Base-by-base conservation (phyloP, 2,888 invertebrate genomes). In the Drosophila cognata region DNA sequence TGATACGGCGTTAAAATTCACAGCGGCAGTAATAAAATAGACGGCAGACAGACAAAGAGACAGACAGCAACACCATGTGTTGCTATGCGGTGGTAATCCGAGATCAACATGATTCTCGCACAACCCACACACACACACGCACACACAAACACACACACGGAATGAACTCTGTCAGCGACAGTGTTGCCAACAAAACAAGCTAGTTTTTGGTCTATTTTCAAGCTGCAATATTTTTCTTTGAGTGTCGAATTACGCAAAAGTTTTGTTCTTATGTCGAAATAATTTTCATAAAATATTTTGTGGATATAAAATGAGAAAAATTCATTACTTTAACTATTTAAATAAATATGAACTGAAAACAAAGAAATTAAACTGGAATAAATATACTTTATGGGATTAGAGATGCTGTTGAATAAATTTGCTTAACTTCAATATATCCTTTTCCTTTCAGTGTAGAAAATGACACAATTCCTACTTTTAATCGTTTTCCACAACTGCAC, bases 1-100 rank as follows among this genome's bases (percentile, higher is more conserved):
- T 82, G 82, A 75, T 70, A 65, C 28, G 59, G 71, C 85, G 89
- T 77, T 85, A 84, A 88, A 87, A 88, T 73, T 89, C 87, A 87
- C 87, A 55, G 57, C 69, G 72, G 63, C 77, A 72, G 75, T 79
- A 65, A 77, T 77, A 74, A 80, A 74, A 82, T 59, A 62, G 52
- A 41, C 29, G 50, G 29, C 33, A 36, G 33, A 56, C 35, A 58
- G 46, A 18, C 51, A 57, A 28, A 52, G 33, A 36, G 60, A 69
- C 52, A 29, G 38, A 8, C 43, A 31, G 52, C 51, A 59, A 48
- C 59, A 21, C 53, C 81, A 82, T 79, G 66, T 82, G 82, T 74
- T 82, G 67, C 79, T 65, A 71, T 61, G 80, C 67, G 82, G 59
- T 66, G 76, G 78, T 79, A 79, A 79, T 73, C 62, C 50, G 80